phyloP scores from a whole-genome alignment of 1,140 invertebrate species.

The Heliconius hermathena region DNA sequence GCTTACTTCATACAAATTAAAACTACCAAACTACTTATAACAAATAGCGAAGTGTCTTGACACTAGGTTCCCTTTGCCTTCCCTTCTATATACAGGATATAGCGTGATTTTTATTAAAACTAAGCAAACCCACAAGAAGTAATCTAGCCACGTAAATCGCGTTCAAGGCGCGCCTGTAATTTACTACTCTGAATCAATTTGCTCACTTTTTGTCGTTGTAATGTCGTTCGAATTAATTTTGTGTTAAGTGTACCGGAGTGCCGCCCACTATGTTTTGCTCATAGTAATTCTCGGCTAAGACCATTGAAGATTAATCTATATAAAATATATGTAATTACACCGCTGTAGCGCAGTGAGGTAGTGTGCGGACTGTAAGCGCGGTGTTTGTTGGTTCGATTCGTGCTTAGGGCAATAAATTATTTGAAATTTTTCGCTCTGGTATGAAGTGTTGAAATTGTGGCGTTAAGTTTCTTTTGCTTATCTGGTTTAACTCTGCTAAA shows the following conservation, averaged over 20 bases:
- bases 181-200: slow-evolving; percentile 75
- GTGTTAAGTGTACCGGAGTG: slow-evolving; percentile 50
- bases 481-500: too few relatives aligned
- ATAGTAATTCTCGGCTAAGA: slow-evolving; percentile 1
- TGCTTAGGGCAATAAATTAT: neutral
- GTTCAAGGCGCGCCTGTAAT: slow-evolving; percentile 49
- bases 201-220: slow-evolving; percentile 68
- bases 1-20: too few relatives aligned
- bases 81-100: too few relatives aligned
- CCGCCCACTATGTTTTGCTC: slow-evolving; percentile 45
- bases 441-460: too few relatives aligned
- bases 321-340: neutral
- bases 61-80: too few relatives aligned
- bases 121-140: neutral
- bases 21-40: too few relatives aligned
- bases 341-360: neutral
- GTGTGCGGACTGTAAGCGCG: neutral
- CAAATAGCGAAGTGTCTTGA: too few relatives aligned
- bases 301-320: slow-evolving; percentile 13
- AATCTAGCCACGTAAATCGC: neutral
- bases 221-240: slow-evolving; percentile 69
- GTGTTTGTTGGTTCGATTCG: neutral
- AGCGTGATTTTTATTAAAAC: too few relatives aligned
- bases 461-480: too few relatives aligned
- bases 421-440: too few relatives aligned